These are phyloP conservation scores for Tenthredo livida DNA, from an alignment of 2,888 invertebrate genomes.

Conservation along the genomic window DNA sequence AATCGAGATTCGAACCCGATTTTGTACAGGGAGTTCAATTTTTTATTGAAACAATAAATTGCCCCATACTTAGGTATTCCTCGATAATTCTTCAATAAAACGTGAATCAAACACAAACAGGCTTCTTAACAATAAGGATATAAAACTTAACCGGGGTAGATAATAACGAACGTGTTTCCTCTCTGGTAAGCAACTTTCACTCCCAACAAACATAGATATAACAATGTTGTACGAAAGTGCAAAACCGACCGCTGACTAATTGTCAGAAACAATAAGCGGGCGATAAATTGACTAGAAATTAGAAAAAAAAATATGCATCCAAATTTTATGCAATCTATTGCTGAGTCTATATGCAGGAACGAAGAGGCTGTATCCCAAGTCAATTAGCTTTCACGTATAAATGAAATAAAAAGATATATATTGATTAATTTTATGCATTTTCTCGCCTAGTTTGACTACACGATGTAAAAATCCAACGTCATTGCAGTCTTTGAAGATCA, in stretches of 20 bases:
- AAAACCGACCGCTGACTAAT: neutral
- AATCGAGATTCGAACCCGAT: too few relatives aligned
- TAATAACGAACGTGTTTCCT: conserved; percentile 30
- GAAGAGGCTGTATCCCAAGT: neutral
- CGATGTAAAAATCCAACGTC: neutral
- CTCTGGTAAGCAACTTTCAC: conserved; percentile 18
- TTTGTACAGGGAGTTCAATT: neutral
- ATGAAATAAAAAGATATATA: neutral
- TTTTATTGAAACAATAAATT: neutral
- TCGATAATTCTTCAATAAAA: neutral
- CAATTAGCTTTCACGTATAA: neutral
- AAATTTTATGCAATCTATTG: neutral
- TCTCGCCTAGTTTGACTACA: neutral
- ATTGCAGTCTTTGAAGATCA: neutral
- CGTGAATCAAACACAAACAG: neutral
- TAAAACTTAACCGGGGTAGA: conserved; percentile 17
- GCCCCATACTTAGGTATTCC: neutral
- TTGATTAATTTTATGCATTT: neutral
- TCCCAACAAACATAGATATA: neutral
- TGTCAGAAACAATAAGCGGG: neutral
- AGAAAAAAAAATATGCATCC: neutral
- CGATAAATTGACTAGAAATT: neutral
- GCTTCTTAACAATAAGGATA: neutral
- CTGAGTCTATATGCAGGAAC: neutral
- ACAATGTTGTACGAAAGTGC: neutral